These are phyloP conservation scores for Xanthorhoe designata DNA, from an alignment of 2,888 invertebrate genomes.

Conservation along the genomic window DNA sequence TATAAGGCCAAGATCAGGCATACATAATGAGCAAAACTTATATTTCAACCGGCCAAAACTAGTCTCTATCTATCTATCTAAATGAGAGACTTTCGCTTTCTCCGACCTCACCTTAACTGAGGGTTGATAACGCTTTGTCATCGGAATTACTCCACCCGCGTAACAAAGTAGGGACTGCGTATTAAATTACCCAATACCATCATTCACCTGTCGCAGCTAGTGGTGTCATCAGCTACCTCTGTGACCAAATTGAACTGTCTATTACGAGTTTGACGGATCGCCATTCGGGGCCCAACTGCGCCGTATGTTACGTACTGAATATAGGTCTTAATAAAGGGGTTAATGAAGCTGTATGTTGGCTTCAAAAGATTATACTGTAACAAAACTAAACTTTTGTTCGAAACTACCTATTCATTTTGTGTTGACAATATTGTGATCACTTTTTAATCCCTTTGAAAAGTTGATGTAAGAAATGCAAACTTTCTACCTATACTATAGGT, in stretches of 20 bases:
- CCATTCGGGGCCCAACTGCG: slow-evolving; percentile 8
- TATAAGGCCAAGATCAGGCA: too few relatives aligned
- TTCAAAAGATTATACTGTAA: slow-evolving; percentile 10
- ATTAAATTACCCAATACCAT: slow-evolving; percentile 62
- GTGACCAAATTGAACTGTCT: slow-evolving; percentile 54
- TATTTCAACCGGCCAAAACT: too few relatives aligned
- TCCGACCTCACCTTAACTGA: slow-evolving; percentile 42
- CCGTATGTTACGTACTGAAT: slow-evolving; percentile 17
- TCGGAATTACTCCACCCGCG: slow-evolving; percentile 63
- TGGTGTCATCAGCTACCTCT: slow-evolving; percentile 48
- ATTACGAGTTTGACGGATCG: slow-evolving; percentile 39
- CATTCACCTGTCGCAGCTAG: slow-evolving; percentile 57
- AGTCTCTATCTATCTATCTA: background rate
- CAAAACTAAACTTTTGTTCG: slow-evolving; percentile 6
- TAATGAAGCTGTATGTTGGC: slow-evolving; percentile 26
- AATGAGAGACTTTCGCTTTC: slow-evolving; percentile 1
- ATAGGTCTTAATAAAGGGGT: slow-evolving; percentile 15
- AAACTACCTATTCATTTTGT: background rate
- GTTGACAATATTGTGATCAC: background rate
- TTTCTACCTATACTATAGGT: background rate
- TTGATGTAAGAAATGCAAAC: too few relatives aligned
- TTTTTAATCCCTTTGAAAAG: background rate
- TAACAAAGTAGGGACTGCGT: slow-evolving; percentile 60
- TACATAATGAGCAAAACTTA: too few relatives aligned
- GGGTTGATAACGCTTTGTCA: slow-evolving; percentile 62